Evolutionary conservation across 2,797 vertebrate genomes (phyloP), one percentile per base, ranked within the genome.

Genomic region (Pangasius krempfi): DNA sequence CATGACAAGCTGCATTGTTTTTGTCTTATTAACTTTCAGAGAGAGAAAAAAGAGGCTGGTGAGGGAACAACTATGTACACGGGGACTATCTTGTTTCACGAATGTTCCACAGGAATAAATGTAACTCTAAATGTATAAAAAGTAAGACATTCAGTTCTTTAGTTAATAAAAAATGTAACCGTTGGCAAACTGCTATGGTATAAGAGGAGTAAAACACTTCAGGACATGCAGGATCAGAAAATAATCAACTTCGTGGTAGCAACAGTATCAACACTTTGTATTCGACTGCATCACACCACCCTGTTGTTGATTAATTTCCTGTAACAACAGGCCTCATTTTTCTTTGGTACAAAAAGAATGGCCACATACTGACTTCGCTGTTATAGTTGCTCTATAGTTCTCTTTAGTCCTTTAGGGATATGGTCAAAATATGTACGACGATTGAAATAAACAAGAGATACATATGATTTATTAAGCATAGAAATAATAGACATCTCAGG

Each of bases 401-500:
- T 56, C n/a, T 22, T 5, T 80, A 37, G 22, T 10, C 56, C 50
- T 10, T n/a, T n/a, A n/a, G 13, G 33, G 10, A 81, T 1, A 9
- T 44, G 37, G 12, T 47, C 22, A n/a, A 62, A 64, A 18, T n/a
- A 62, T 47, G 58, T 64, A 56, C 37, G 1, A n/a, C 1, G 25
- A n/a, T 9, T 64, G 13, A 47, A 83, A 66, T 66, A 40, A 18
- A 50, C 81, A 50, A 30, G 60, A 33, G 40, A 30, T 50, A 30
- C 6, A 10, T 47, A 84, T 64, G 58, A 84, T 20, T 84, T 84
- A 82, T 82, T 40, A 82, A 16, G 5, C 14, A 13, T 7, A 82
- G 33, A 82, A 82, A 44, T 82, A 66, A 64, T 30, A 47, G 81
- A 66, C 81, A 30, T 66, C 33, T 62, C 44, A 84, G 18, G 25